phyloP scores from a whole-genome alignment of 2,797 vertebrate species.

The Novumbra hubbsi region DNA sequence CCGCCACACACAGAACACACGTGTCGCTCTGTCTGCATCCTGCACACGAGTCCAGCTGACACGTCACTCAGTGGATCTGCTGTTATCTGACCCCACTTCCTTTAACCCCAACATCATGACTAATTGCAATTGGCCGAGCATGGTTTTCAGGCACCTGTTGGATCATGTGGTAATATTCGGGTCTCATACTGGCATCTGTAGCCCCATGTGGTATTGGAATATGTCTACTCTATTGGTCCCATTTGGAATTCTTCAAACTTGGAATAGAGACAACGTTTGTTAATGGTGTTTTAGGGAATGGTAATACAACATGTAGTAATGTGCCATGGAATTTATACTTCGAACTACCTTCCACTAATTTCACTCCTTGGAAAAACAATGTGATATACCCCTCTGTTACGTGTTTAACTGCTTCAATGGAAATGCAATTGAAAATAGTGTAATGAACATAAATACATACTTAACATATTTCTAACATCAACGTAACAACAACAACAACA shows the following conservation, averaged over 20 bases:
- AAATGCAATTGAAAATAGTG: constrained; percentile 55
- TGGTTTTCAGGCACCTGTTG: constrained; percentile 72
- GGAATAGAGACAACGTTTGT: constrained; percentile 60
- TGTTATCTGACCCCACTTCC: constrained; percentile 75
- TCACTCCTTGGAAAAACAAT: constrained; percentile 57
- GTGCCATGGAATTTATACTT: constrained; percentile 33
- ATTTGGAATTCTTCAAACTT: constrained; percentile 42
- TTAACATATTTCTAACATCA: constrained; percentile 67
- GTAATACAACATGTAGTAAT: constrained; percentile 41
- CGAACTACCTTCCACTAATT: constrained; percentile 33
- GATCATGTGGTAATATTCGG: constrained; percentile 56
- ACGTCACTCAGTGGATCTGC: constrained; percentile 66
- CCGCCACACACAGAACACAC: constrained; percentile 26
- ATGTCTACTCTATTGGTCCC: constrained; percentile 50
- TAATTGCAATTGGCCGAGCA: constrained; percentile 73
- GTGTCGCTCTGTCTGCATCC: constrained; percentile 38
- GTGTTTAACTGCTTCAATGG: constrained; percentile 65
- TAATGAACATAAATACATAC: constrained; percentile 74
- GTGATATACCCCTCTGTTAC: constrained; percentile 62
- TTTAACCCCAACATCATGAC: constrained; percentile 73
- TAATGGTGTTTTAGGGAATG: constrained; percentile 53
- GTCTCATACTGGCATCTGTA: constrained; percentile 70
- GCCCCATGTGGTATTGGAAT: constrained; percentile 50
- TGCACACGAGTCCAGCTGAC: constrained; percentile 68
- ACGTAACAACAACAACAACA: constrained; percentile 63